Conservation (phyloP, 2,113 vertebrate species). For the Corynorhinus townsendii region DNA sequence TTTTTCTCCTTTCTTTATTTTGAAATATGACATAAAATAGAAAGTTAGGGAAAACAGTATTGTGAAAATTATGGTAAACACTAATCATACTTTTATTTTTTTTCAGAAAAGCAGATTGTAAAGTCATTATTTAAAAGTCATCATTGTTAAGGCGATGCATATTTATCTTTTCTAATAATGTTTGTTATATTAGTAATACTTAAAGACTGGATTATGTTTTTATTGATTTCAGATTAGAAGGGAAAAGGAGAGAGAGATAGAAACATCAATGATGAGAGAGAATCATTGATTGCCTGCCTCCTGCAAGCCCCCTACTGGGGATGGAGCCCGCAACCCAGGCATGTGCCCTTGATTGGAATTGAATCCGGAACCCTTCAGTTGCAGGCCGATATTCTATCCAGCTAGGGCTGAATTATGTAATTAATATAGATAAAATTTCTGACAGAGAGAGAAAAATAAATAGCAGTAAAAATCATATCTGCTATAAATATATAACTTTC, state of each 20-base stretch:
- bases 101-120: not conserved
- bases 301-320: no score
- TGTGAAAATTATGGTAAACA: not conserved
- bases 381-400: no score
- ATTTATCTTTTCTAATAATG: not conserved
- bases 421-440: conserved; percentile 19
- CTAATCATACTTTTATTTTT: not conserved
- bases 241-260: no score
- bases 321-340: no score
- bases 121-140: conserved; percentile 7
- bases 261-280: no score
- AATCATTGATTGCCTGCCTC: no score
- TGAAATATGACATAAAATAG: not conserved
- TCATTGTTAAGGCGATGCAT: not conserved
- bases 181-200: not conserved
- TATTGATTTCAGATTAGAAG: no score
- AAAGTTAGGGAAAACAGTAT: not conserved
- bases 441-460: conserved; percentile 1
- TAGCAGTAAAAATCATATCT: not conserved
- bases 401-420: not conserved
- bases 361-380: no score
- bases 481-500: not conserved
- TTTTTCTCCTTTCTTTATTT: not conserved
- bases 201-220: not conserved
- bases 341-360: no score